A percentile compares a stretch with the other conserved stretches of the same genome.
phyloP scores from a whole-genome alignment of 2,113 vertebrate genomes.

The Tachuris rubrigastra region DNA sequence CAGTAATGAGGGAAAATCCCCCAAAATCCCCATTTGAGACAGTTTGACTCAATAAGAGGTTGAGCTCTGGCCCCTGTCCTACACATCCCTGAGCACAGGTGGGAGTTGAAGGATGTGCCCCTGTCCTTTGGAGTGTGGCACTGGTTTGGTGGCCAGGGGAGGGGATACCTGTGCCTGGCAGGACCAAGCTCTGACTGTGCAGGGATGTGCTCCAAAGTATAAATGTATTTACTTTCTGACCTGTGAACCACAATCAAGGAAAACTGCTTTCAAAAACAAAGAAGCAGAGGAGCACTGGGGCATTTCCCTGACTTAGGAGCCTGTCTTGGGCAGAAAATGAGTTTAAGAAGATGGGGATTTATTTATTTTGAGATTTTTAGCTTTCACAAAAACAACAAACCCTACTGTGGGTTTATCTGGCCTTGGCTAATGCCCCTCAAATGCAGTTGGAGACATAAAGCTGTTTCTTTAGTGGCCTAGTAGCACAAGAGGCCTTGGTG shows the following conservation, averaged over 20 bases:
- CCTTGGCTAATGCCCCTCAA: not conserved
- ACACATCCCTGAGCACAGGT: rapidly evolving
- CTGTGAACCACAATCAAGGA: not conserved
- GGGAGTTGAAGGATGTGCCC: not conserved
- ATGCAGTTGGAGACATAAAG: rapidly evolving
- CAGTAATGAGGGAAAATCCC: rapidly evolving
- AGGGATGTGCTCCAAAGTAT: not conserved
- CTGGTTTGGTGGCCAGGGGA: not conserved
- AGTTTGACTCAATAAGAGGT: rapidly evolving
- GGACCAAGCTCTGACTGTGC: not conserved
- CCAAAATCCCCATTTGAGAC: rapidly evolving
- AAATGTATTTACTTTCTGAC: not conserved
- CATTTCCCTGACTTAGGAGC: rapidly evolving
- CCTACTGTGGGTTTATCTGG: not conserved
- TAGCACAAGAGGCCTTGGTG: not conserved
- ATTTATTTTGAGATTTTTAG: not conserved
- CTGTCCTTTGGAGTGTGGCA: not conserved
- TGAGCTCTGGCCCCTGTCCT: not conserved
- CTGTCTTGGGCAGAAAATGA: not conserved
- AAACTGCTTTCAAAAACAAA: not conserved
- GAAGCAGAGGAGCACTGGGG: not conserved
- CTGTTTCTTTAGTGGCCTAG: not conserved
- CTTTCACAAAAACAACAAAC: not conserved
- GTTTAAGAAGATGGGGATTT: not conserved
- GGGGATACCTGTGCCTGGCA: not conserved